Evolutionary conservation across 1,140 invertebrate genomes (phyloP), one percentile per base, ranked within the genome.

Genomic region (Coenobita brevimanus): DNA sequence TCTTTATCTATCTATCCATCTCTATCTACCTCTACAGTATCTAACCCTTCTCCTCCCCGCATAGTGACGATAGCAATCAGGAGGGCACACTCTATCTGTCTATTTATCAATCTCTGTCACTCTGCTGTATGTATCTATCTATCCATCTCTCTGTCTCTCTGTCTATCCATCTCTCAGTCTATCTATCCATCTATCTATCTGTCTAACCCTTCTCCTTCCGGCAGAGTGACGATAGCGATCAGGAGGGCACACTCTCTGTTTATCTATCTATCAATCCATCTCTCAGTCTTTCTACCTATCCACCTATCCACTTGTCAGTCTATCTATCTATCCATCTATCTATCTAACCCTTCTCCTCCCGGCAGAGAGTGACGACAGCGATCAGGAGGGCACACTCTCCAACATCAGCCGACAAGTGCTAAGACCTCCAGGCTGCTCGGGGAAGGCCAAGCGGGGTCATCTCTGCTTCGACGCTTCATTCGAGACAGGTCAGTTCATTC

Each of bases 391-490:
- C 50, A 97, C 98, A 10, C 93, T 98, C 89, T 98, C 98, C 6
- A 99, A 99, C 93, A 96, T 99, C 15, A 98, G 96, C 91, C 95
- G 97, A 78, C 94, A 98, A 90, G 96, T 98, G n/a, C 96, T 98
- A 92, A 93, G 97, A 38, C 98, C 98, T 17, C 96, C 97, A 0
- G 98, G 97, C 0, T 98, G 98, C 92, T 97, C 96, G 91, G 98
- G 98, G 0, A 98, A 98, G 93, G 97, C 97, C 21, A 98, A 98
- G 93, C 94, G 95, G 89, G 98, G 98, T 8, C 98, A 99, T 92
- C 93, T 99, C 0, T 98, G 98, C 91, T 99, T 99, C 93, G 98
- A 99, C 93, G 98, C 98, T 15, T 96, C 97, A 3, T 99, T 98
- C 93, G 98, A 99, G 93, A 97, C 97, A 88, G 95, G 95, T 95